Conservation (phyloP, 2,888 invertebrate genomes). For the Eupithecia exiguata region DNA sequence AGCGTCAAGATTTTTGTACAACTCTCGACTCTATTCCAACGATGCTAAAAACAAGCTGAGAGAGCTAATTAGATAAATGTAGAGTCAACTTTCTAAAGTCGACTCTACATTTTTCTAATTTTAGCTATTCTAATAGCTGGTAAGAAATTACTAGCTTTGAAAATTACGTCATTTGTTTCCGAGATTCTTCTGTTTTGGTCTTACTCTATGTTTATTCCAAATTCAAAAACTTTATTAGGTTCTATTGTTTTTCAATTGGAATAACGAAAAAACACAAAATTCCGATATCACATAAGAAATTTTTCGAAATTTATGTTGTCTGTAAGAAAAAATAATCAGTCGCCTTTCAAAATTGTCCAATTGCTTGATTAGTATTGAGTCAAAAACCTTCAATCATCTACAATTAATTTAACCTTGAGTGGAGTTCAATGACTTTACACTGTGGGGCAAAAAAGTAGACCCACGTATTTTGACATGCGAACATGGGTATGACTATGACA, state of each 20-base stretch:
- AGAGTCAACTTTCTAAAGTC: constrained; percentile 9
- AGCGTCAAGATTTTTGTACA: constrained; percentile 14
- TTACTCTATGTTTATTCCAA: neutral
- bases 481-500: neutral
- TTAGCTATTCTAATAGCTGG: too few species aligned
- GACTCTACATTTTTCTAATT: too few species aligned
- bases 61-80: constrained; percentile 13
- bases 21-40: constrained; percentile 18
- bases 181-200: neutral
- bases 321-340: neutral
- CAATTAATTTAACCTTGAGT: constrained; percentile 67
- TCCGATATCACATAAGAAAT: neutral
- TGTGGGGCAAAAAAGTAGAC: constrained; percentile 50
- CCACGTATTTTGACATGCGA: constrained; percentile 34
- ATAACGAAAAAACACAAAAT: neutral
- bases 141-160: neutral
- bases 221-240: neutral
- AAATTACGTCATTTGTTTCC: neutral
- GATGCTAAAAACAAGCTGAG: neutral
- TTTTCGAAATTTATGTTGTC: neutral
- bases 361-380: constrained; percentile 29
- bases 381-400: constrained; percentile 44
- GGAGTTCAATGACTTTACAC: constrained; percentile 61
- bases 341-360: constrained; percentile 11
- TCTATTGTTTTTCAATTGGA: neutral